phyloP scores from a whole-genome alignment of 2,113 vertebrate genomes.

The Willisornis vidua region DNA sequence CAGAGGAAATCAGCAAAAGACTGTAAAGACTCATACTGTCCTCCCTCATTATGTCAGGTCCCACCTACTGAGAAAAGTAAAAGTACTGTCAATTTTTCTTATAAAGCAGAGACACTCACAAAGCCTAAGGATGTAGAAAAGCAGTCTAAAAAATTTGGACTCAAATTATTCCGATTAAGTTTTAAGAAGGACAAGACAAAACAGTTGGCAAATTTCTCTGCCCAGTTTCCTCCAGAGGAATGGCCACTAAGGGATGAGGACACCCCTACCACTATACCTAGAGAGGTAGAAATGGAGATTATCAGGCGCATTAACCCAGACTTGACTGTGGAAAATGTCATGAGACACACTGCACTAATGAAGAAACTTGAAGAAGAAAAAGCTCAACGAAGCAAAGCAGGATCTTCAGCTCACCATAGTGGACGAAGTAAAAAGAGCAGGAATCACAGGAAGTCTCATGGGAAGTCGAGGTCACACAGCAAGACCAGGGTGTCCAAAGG shows the following conservation, averaged over 20 bases:
- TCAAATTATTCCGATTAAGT: slow-evolving; percentile 95
- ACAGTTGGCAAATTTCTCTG: slow-evolving; percentile 94
- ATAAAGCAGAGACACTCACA: slow-evolving; percentile 91
- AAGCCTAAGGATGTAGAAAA: slow-evolving; percentile 94
- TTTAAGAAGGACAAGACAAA: slow-evolving; percentile 98
- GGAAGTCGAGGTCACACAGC: slow-evolving; percentile 93
- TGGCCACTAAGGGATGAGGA: slow-evolving; percentile 97
- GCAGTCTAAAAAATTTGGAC: slow-evolving; percentile 93
- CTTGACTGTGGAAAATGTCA: slow-evolving; percentile 96
- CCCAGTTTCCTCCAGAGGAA: slow-evolving; percentile 97
- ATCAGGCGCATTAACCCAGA: slow-evolving; percentile 98
- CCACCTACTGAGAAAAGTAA: slow-evolving; percentile 91
- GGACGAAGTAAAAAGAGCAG: slow-evolving; percentile 91
- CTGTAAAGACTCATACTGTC: slow-evolving; percentile 84
- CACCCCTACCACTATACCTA: slow-evolving; percentile 89
- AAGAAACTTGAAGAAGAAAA: slow-evolving; percentile 98
- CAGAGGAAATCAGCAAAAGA: slow-evolving; percentile 93
- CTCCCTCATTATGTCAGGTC: slow-evolving; percentile 84
- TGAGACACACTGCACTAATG: slow-evolving; percentile 97
- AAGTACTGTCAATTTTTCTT: slow-evolving; percentile 90
- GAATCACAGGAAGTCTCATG: slow-evolving; percentile 89
- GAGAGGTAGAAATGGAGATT: slow-evolving; percentile 96
- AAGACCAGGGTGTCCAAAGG: slow-evolving; percentile 91
- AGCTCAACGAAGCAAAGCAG: slow-evolving; percentile 90
- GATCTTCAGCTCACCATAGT: slow-evolving; percentile 91